phyloP scores from a whole-genome alignment of 2,888 invertebrate genomes.

The Monoplex corrugatus region DNA sequence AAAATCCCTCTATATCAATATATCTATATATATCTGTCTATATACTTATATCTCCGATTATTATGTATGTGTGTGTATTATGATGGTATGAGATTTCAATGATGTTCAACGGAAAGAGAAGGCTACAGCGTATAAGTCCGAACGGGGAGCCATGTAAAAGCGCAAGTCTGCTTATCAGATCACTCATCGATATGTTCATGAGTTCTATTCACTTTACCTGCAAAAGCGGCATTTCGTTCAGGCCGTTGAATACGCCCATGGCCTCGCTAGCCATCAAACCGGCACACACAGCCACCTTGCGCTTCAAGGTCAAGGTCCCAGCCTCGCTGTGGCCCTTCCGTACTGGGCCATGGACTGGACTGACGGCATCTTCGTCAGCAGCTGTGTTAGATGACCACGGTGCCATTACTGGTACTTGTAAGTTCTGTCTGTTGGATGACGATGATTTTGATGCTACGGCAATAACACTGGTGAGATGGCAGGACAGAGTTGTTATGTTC shows the following conservation, averaged over 20 bases:
- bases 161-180: too few relatives aligned
- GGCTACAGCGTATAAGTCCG: too few relatives aligned
- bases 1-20: too few relatives aligned
- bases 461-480: background rate
- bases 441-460: background rate
- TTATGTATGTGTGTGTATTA: too few relatives aligned
- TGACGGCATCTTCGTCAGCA: background rate
- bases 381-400: background rate
- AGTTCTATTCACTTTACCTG: background rate
- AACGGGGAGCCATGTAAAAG: too few relatives aligned
- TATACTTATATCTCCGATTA: too few relatives aligned
- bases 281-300: background rate
- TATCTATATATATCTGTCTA: too few relatives aligned
- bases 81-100: too few relatives aligned
- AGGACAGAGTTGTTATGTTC: too few relatives aligned
- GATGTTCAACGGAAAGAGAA: too few relatives aligned
- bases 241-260: background rate
- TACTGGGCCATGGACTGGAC: background rate
- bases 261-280: conserved; percentile 30
- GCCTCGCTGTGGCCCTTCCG: background rate
- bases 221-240: background rate
- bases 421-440: background rate
- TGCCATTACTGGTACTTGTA: background rate
- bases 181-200: too few relatives aligned
- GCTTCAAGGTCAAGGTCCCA: background rate